Percentiles rank a stretch among this genome's conserved stretches.
Evolutionary conservation across 1,140 invertebrate genomes (phyloP).

Genomic region (Leptinotarsa defecta): DNA sequence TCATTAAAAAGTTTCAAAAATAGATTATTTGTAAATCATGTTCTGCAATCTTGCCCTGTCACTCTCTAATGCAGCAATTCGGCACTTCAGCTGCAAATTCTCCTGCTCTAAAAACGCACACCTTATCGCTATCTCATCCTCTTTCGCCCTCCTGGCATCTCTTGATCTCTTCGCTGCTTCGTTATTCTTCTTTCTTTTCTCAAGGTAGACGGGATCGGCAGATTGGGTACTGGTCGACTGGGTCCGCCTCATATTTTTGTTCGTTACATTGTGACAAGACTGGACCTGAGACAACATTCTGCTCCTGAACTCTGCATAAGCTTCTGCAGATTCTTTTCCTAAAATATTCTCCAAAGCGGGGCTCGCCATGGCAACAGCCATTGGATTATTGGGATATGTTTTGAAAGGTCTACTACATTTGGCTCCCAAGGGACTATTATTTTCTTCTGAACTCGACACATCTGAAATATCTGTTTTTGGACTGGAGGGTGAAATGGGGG

Average conservation of each 20-base stretch:
- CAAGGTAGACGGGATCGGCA: slow-evolving; percentile 80
- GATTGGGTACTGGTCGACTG: slow-evolving; percentile 38
- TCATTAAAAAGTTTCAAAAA: neutral
- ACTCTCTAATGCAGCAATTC: slow-evolving; percentile 60
- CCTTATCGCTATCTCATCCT: slow-evolving; percentile 89
- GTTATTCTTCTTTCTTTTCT: slow-evolving; percentile 90
- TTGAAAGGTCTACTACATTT: slow-evolving; percentile 23
- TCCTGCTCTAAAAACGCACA: slow-evolving; percentile 84
- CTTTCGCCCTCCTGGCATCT: slow-evolving; percentile 86
- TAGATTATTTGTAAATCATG: slow-evolving; percentile 10
- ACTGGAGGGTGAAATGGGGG: neutral
- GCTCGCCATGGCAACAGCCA: neutral
- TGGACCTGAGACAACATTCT: slow-evolving; percentile 69
- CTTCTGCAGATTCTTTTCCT: slow-evolving; percentile 60
- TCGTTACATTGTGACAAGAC: slow-evolving; percentile 63
- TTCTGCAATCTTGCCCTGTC: slow-evolving; percentile 40
- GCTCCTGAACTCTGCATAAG: slow-evolving; percentile 69
- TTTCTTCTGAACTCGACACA: slow-evolving; percentile 10
- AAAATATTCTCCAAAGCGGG: neutral
- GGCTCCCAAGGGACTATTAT: neutral
- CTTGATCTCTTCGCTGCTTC: slow-evolving; percentile 93
- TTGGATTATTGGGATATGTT: slow-evolving; percentile 15
- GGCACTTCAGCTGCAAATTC: slow-evolving; percentile 68
- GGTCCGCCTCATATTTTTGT: slow-evolving; percentile 68
- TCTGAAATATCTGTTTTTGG: slow-evolving; percentile 19